Evolutionary conservation across 2,113 vertebrate species (phyloP).

Genomic region (Nettapus auritus): DNA sequence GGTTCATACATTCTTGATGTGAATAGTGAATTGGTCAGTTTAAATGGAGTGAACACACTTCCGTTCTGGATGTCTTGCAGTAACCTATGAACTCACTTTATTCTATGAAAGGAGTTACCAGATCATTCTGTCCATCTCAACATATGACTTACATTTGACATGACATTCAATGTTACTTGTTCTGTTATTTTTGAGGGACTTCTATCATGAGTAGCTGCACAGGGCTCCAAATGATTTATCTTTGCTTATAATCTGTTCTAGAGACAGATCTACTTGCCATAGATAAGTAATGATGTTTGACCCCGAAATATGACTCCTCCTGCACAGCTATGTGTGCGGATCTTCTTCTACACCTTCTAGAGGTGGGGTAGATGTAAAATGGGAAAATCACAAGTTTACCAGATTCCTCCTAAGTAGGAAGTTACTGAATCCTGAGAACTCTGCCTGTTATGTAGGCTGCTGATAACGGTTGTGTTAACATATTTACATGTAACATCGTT

Average conservation of each 20-base stretch:
- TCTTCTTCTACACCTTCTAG: not conserved
- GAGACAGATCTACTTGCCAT: not conserved
- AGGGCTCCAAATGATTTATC: not conserved
- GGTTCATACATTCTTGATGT: not conserved
- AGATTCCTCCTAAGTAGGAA: not conserved
- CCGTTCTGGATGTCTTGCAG: not conserved
- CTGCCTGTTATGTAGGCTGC: not conserved
- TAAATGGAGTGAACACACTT: not conserved
- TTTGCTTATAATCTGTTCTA: not conserved
- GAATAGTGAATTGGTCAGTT: not conserved
- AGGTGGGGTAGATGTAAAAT: not conserved
- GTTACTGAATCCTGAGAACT: not conserved
- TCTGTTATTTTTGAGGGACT: not conserved
- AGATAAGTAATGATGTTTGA: not conserved
- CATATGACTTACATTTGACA: not conserved
- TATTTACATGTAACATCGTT: too few relatives aligned
- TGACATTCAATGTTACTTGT: not conserved
- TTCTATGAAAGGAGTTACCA: not conserved
- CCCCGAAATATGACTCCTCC: not conserved
- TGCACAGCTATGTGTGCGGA: not conserved
- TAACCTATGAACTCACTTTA: not conserved
- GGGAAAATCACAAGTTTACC: not conserved
- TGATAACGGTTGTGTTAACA: not conserved
- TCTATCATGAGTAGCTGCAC: not conserved
- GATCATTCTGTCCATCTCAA: not conserved